Evolutionary conservation across 2,797 vertebrate species (phyloP).

Genomic region (Hephaestus fuliginosus): DNA sequence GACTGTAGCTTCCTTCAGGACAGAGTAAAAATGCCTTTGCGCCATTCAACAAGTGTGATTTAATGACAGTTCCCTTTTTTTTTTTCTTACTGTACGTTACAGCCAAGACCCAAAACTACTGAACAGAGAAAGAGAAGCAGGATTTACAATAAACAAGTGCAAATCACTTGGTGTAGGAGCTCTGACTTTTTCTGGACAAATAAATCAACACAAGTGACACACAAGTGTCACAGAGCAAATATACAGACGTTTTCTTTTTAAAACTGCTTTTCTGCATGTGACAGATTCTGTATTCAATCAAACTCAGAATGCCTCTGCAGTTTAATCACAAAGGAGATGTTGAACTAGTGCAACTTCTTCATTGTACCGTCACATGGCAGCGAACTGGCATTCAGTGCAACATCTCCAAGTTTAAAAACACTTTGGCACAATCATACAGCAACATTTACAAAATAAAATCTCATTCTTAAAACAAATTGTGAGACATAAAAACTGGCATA

Average conservation of each 20-base stretch:
- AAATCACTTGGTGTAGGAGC: conserved; percentile 24
- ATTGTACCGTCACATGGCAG: not conserved
- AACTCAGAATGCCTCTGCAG: not conserved
- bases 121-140: conserved; percentile 18
- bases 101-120: not conserved
- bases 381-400: not conserved
- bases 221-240: conserved; percentile 6
- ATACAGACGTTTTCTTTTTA: not conserved
- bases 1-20: not conserved
- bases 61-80: conserved; percentile 63
- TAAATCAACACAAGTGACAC: not conserved
- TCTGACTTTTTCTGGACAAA: conserved; percentile 9
- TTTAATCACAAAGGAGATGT: not conserved
- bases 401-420: conserved; percentile 1
- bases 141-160: conserved; percentile 15
- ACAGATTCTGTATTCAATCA: not conserved
- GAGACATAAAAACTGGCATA: not conserved
- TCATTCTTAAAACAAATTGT: not conserved
- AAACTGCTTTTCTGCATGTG: not conserved
- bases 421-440: conserved; percentile 45
- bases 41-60: conserved; percentile 31
- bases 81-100: conserved; percentile 5
- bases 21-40: conserved; percentile 9
- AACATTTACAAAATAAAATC: conserved; percentile 24
- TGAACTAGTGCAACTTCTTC: not conserved